Conservation (phyloP, 2,113 vertebrate species). For the Motacilla tschutschensis region DNA sequence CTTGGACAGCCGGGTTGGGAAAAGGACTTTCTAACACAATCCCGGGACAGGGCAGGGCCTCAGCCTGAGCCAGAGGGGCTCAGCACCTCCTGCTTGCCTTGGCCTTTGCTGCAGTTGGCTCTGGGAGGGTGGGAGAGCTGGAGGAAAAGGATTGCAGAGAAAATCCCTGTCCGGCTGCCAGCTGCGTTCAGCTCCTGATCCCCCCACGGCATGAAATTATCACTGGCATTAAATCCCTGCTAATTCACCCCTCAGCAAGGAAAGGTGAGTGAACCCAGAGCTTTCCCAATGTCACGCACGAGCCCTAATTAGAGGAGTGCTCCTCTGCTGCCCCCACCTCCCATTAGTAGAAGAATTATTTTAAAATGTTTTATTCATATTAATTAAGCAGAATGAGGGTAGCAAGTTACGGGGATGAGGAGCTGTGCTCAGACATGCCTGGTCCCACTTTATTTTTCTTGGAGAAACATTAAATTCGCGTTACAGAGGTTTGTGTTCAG, state of each 20-base stretch:
- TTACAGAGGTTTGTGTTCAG: not conserved
- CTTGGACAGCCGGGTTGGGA: no score
- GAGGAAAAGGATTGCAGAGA: not conserved
- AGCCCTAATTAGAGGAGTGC: slow-evolving; percentile 46
- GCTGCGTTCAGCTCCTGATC: slow-evolving; percentile 52
- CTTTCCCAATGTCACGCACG: slow-evolving; percentile 50
- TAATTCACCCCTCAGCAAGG: slow-evolving; percentile 49
- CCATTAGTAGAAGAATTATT: not conserved
- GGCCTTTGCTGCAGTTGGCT: no score
- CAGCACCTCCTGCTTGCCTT: no score
- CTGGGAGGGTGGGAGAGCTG: no score
- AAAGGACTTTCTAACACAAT: no score
- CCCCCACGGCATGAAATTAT: slow-evolving; percentile 64
- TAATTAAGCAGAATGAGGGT: slow-evolving; percentile 11
- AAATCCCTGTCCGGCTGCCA: slow-evolving; percentile 47
- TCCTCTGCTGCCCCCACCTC: not conserved
- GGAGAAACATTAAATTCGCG: not conserved
- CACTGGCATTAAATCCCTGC: slow-evolving; percentile 61
- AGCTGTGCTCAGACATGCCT: not conserved
- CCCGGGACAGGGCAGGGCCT: no score
- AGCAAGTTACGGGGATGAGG: not conserved
- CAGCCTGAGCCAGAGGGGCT: no score
- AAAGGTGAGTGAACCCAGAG: slow-evolving; percentile 53
- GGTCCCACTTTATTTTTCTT: not conserved
- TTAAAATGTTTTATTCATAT: slow-evolving; percentile 21